Evolutionary conservation across 2,888 invertebrate genomes (phyloP).

Genomic region (Mythimna loreyi): DNA sequence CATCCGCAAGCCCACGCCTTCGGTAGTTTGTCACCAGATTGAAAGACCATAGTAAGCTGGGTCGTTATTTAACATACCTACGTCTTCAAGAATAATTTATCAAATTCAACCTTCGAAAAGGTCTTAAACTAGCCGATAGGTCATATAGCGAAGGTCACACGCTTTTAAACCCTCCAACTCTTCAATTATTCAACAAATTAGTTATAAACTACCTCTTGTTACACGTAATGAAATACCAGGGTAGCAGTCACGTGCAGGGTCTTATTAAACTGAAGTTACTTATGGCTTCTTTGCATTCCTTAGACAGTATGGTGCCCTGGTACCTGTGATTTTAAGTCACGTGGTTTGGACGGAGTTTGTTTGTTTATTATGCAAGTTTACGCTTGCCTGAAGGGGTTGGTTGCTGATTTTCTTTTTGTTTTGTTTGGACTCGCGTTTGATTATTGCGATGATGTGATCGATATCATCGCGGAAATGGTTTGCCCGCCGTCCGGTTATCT

Average conservation of each 20-base stretch:
- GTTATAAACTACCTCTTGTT: background rate
- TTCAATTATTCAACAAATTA: conserved; percentile 13
- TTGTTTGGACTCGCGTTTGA: background rate
- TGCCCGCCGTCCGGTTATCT: too few species aligned
- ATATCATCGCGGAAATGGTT: too few species aligned
- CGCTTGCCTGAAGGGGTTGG: too few species aligned
- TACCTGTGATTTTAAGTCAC: conserved; percentile 5
- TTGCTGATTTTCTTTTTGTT: background rate
- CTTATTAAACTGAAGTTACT: conserved; percentile 22
- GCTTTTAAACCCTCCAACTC: background rate
- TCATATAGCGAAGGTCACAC: background rate
- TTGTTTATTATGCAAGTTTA: conserved; percentile 1
- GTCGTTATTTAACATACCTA: too few species aligned
- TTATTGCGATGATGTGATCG: too few species aligned
- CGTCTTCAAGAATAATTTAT: background rate
- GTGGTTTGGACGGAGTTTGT: conserved; percentile 4
- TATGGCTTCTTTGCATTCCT: conserved; percentile 11
- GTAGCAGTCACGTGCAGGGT: conserved; percentile 12
- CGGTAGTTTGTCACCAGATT: too few species aligned
- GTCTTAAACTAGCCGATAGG: background rate
- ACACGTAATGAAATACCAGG: conserved; percentile 40
- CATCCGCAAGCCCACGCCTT: too few species aligned
- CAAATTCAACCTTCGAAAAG: background rate
- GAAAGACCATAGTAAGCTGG: too few species aligned
- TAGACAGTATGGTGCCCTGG: conserved; percentile 13